Evolutionary conservation across 2,888 invertebrate genomes (phyloP).

Genomic region (Cataglyphis albicans): DNA sequence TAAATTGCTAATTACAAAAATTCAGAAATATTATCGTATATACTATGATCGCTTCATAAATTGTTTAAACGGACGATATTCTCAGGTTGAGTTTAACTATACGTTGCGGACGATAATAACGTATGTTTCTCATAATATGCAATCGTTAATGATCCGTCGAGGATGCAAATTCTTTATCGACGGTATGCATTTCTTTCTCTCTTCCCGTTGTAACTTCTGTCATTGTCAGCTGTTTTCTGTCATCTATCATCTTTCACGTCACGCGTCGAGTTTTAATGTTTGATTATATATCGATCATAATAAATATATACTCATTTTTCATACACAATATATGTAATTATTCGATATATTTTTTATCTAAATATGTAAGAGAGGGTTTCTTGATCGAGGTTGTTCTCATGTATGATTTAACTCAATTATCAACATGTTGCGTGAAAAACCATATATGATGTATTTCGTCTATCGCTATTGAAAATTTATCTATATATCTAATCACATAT

Average conservation of each 20-base stretch:
- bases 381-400: neutral
- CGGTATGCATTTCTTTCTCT: neutral
- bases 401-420: neutral
- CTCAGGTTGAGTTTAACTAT: neutral
- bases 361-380: neutral
- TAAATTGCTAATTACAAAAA: neutral
- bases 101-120: neutral
- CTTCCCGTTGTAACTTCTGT: neutral
- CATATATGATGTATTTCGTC: neutral
- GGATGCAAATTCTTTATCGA: neutral
- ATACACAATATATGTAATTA: neutral
- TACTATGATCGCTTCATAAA: neutral
- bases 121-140: conserved; percentile 7
- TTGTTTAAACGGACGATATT: neutral
- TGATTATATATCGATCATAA: neutral
- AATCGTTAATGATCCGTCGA: neutral
- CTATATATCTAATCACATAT: neutral
- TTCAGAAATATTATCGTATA: neutral
- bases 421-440: neutral
- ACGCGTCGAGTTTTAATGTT: neutral
- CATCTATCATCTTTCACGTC: neutral
- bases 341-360: neutral
- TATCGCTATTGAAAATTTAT: too few relatives aligned
- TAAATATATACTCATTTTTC: neutral
- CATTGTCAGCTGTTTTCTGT: neutral